Evolutionary conservation across 2,797 vertebrate genomes (phyloP).

Genomic region (Poeciliopsis infans): DNA sequence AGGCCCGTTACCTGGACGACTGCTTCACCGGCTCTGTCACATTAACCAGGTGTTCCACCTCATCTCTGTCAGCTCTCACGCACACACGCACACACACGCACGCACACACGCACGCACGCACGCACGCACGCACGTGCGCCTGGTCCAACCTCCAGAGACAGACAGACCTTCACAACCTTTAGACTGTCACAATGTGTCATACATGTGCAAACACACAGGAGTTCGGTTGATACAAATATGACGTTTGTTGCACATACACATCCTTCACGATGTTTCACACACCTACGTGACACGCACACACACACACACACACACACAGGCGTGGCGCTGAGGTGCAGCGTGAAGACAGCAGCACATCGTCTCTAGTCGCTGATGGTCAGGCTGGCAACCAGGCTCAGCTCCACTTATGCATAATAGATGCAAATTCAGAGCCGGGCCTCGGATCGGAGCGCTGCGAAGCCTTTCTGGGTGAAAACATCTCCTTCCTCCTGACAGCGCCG

Average conservation of each 20-base stretch:
- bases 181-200: conserved; percentile 3
- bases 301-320: conserved; percentile 12
- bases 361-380: conserved; percentile 53
- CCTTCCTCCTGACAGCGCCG: conserved; percentile 9
- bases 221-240: background rate
- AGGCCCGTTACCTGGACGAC: conserved; percentile 54
- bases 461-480: conserved; percentile 39
- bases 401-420: conserved; percentile 65
- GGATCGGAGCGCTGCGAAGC: conserved; percentile 31
- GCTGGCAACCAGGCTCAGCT: conserved; percentile 42
- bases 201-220: background rate
- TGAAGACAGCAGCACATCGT: conserved; percentile 65
- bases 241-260: background rate
- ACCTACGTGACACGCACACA: conserved; percentile 18
- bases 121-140: conserved; percentile 15
- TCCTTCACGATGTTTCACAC: conserved; percentile 13
- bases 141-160: conserved; percentile 30
- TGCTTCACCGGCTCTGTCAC: conserved; percentile 65
- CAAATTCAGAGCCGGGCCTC: conserved; percentile 45
- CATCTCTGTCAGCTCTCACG: conserved; percentile 37
- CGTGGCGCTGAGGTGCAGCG: conserved; percentile 27
- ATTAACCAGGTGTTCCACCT: conserved; percentile 68
- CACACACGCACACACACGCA: conserved; percentile 17
- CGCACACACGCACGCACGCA: conserved; percentile 17
- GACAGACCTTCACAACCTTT: conserved; percentile 15